Percentiles rank a stretch among this genome's conserved stretches.
These are phyloP conservation scores for Procambarus virginalis DNA, from an alignment of 1,140 invertebrate species.

Conservation along the genomic window DNA sequence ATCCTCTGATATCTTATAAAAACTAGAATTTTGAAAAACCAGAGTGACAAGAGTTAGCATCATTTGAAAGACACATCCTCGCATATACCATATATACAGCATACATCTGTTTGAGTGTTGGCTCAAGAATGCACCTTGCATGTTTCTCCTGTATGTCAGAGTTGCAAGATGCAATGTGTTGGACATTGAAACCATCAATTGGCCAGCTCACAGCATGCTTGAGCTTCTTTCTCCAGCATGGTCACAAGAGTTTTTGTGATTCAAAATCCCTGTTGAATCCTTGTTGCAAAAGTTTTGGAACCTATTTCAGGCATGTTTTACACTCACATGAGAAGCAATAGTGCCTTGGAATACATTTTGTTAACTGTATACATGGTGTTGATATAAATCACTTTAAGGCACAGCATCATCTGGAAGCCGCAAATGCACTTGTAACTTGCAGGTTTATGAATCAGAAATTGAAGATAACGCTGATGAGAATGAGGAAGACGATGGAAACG, in stretches of 20 bases:
- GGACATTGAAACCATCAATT: not conserved
- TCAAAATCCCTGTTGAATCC: not conserved
- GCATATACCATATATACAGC: not conserved
- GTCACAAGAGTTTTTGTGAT: not conserved
- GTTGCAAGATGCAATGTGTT: not conserved
- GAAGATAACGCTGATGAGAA: not conserved
- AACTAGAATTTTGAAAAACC: too few species aligned
- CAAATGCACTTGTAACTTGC: not conserved
- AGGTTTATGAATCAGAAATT: not conserved
- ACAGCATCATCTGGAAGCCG: not conserved
- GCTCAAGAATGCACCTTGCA: not conserved
- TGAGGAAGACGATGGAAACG: not conserved
- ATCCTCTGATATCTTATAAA: not conserved
- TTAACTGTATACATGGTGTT: too few species aligned
- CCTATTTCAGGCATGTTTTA: not conserved
- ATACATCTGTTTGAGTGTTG: not conserved
- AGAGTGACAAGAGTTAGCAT: not conserved
- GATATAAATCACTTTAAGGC: too few species aligned
- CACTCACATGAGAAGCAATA: not conserved
- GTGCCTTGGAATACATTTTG: too few species aligned
- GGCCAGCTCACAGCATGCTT: not conserved
- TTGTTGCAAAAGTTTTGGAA: not conserved
- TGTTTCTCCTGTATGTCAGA: not conserved
- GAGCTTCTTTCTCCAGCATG: not conserved
- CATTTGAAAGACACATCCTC: too few species aligned